These are phyloP conservation scores for Timandra comae DNA, from an alignment of 2,888 invertebrate species.

Conservation along the genomic window DNA sequence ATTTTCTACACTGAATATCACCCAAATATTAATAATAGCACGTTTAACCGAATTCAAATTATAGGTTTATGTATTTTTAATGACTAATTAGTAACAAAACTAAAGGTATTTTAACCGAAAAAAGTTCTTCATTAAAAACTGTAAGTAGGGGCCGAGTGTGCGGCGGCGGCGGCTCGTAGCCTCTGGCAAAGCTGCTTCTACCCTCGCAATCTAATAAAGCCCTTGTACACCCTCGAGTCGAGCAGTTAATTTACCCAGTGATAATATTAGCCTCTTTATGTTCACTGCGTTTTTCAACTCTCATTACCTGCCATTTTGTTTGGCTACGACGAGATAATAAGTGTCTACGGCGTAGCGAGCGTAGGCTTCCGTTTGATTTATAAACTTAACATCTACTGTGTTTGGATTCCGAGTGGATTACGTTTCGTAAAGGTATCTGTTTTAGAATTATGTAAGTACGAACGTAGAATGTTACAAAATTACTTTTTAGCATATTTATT, in stretches of 20 bases:
- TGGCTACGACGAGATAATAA: conserved; percentile 20
- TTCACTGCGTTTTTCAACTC: conserved; percentile 32
- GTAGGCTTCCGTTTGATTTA: background rate
- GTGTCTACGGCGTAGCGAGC: conserved; percentile 15
- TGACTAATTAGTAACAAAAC: too few relatives aligned
- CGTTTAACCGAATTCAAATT: too few relatives aligned
- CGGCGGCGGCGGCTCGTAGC: conserved; percentile 8
- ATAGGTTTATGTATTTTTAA: too few relatives aligned
- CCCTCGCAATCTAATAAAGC: conserved; percentile 33
- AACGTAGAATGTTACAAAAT: too few relatives aligned
- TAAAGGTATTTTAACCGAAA: background rate
- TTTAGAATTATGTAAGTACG: too few relatives aligned
- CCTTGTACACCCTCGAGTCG: conserved; percentile 28
- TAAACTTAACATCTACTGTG: too few relatives aligned
- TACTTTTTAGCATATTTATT: too few relatives aligned
- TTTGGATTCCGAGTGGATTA: too few relatives aligned
- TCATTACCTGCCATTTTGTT: conserved; percentile 26
- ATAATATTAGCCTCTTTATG: conserved; percentile 36
- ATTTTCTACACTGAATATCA: too few relatives aligned
- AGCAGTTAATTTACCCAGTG: conserved; percentile 36
- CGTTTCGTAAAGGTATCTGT: too few relatives aligned
- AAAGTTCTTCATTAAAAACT: conserved; percentile 1
- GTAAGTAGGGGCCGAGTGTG: background rate
- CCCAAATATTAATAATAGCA: too few relatives aligned
- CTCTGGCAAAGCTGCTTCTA: conserved; percentile 13